Evolutionary conservation across 1,140 invertebrate genomes (phyloP), one percentile per base, ranked within the genome.

Genomic region (Aphidius ervi): DNA sequence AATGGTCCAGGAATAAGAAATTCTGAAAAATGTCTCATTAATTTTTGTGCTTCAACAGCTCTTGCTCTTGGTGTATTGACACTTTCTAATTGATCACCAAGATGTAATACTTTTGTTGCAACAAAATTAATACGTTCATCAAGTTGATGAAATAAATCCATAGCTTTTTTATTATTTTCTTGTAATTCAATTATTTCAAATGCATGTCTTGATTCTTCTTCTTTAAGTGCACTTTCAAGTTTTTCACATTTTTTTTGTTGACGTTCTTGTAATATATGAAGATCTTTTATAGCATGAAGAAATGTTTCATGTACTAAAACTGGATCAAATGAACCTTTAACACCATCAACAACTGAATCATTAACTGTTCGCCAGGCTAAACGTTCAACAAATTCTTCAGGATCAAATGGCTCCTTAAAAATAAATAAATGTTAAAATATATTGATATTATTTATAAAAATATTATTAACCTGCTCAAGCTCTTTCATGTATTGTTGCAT

Each of bases 101-200:
- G 83, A 82, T 99, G 95, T 54, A 99, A 87, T 16, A 99, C 97
- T 81, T 98, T 96, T 0, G 95, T 96, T 0, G 96, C 96, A 50
- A 99, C 96, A 69, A 90, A 89, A 71, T 97, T 98, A 66, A 99
- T 98, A 74, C 95, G 89, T 71, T 94, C 93, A 81, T 98, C 96
- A 37, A 99, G 76, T 65, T 94, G 89, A 81, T 96, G 91, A 78
- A 97, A 97, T 67, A 91, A 88, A 64, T 88, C 87, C 57, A 94
- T 91, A 55, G 93, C 88, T 66, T 86, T 83, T 87, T 90, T 91
- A 78, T 96, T 96, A 70, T 90, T 91, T 64, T 95, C 92, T 74
- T 93, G 89, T 49, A 96, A 83, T 65, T 90, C 88, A 45, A 86
- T 82, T 42, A 95, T 86, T 81, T 93, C 90, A 70, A 88, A 84